Evolutionary conservation across 2,888 invertebrate genomes (phyloP).

Genomic region (Yponomeuta evonymella): DNA sequence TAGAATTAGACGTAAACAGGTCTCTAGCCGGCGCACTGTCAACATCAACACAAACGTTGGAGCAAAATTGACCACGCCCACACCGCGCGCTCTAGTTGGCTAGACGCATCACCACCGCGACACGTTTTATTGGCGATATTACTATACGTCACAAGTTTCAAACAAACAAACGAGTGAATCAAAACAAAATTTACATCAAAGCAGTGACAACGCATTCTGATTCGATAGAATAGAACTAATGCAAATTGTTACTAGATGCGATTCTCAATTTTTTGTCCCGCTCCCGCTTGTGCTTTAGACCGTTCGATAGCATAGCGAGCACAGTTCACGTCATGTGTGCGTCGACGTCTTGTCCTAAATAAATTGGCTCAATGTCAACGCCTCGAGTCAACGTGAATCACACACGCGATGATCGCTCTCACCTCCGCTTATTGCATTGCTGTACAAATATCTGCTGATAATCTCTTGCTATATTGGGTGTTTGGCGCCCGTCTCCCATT

Average conservation of each 20-base stretch:
- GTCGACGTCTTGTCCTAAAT: constrained; percentile 37
- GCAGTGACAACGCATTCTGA: background rate
- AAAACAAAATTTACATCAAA: background rate
- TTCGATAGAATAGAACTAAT: background rate
- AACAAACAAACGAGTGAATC: background rate
- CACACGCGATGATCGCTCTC: constrained; percentile 15
- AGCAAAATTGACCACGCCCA: background rate
- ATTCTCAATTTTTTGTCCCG: background rate
- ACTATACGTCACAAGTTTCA: background rate
- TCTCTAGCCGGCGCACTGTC: background rate
- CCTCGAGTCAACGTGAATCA: constrained; percentile 14
- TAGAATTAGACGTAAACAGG: background rate
- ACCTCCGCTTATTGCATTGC: constrained; percentile 12
- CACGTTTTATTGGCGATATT: background rate
- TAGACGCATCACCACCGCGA: background rate
- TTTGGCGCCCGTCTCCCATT: background rate
- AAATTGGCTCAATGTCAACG: constrained; percentile 44
- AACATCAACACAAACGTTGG: background rate
- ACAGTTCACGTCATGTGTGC: background rate
- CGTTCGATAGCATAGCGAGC: background rate
- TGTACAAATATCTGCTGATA: constrained; percentile 10
- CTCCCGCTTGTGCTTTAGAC: background rate
- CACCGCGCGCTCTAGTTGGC: background rate
- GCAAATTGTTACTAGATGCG: background rate
- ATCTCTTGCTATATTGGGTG: constrained; percentile 8